Base-by-base conservation (phyloP, 2,113 vertebrate species). In the Scortum barcoo region DNA sequence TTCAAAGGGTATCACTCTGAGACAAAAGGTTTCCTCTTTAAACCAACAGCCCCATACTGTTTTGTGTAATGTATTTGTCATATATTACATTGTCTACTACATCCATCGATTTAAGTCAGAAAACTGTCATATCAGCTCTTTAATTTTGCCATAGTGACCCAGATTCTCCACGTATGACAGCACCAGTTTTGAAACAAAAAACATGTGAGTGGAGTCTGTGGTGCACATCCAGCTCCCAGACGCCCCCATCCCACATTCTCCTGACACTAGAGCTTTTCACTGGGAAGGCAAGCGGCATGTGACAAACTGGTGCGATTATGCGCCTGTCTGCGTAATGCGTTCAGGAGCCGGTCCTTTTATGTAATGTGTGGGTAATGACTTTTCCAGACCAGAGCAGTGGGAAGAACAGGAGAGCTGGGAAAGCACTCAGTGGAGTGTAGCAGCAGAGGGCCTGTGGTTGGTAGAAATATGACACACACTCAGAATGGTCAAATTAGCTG, bases 351-450 rank as follows among this genome's bases (percentile, higher is more conserved):
- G 33, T 65, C 44, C 81, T 86, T 84, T 85, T 91, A 84, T 93
- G 88, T 89, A 83, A 91, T 86, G 80, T 85, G 75, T 67, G 89
- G 80, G 73, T 89, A 91, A 93, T 89, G 86, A 83, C 76, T 89
- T 87, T 87, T 86, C 70, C 88, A 66, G 89, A 58, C 65, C 20
- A 6, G 33, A 53, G 81, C 20, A 19, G 42, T 80, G 70, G 28
- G 42, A 62, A 58, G 74, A 65, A 58, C 72, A 56, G 61, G 28
- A 53, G 78, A 61, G 51, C 84, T 87, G 80, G 84, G 71, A 69
- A 88, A 88, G 72, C 57, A 9, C 33, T 88, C 54, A 76, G 30
- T 22, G 40, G 40, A 62, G 61, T 36, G 58, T 2, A 66, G 73
- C 72, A 53, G 63, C 77, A 81, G 33, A 36, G 58, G 74, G 50